Evolutionary conservation across 2,797 vertebrate genomes (phyloP).

Genomic region (Poeciliopsis presidionis): DNA sequence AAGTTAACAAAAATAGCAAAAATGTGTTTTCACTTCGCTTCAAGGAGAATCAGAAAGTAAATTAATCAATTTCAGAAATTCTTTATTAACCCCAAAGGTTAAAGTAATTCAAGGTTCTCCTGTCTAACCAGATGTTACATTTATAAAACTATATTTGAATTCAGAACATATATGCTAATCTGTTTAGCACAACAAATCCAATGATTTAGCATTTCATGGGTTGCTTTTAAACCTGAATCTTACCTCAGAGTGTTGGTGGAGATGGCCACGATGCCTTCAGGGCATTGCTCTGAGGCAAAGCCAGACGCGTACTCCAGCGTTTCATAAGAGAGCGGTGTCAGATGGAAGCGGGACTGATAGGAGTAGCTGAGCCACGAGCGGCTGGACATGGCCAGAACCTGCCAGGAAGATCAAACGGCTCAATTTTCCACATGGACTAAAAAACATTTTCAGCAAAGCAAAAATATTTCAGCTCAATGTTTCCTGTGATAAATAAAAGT

Average conservation of each 20-base stretch:
- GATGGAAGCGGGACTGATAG: constrained; percentile 97
- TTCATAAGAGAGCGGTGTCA: constrained; percentile 95
- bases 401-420: constrained; percentile 11
- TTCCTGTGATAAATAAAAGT: not conserved
- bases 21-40: not conserved
- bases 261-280: constrained; percentile 98
- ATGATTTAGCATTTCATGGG: not conserved
- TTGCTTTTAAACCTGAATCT: not conserved
- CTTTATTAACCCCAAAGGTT: not conserved
- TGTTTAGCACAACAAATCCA: not conserved
- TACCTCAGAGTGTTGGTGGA: constrained; percentile 97
- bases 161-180: not conserved
- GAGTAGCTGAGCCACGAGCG: constrained; percentile 99
- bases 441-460: not conserved
- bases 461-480: not conserved
- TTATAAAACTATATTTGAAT: not conserved
- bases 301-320: constrained; percentile 97
- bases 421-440: not conserved
- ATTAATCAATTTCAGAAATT: not conserved
- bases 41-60: not conserved
- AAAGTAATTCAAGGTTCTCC: not conserved
- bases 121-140: not conserved
- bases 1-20: not conserved
- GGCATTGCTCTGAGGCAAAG: constrained; percentile 97
- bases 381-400: constrained; percentile 99